Evolutionary conservation across 2,797 vertebrate species (phyloP), one percentile per base, ranked within the genome.

Genomic region (Argya squamiceps): DNA sequence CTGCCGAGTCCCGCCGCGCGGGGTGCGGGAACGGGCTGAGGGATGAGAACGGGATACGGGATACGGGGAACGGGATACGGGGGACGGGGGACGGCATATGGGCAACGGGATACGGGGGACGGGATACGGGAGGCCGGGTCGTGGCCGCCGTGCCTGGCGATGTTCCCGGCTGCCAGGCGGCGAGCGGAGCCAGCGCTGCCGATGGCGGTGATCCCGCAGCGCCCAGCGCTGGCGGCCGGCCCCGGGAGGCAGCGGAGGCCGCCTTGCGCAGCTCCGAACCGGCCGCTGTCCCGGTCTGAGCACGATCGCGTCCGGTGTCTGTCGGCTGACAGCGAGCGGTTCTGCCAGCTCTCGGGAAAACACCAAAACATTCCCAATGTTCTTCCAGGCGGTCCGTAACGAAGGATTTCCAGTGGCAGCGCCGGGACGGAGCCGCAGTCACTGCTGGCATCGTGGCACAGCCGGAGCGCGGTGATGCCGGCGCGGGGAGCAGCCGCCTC

Each of bases 331-430:
- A 9, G 34, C 11, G 17, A 41, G 47, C 59, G 6, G 37, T 11
- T 16, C 27, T 64, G 70, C 26, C 16, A 16, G 58, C 22, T 49
- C 37, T 43, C 26, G 20, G 46, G 32, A 16, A 32, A 49, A 4
- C 1, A 15, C 26, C 9, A 3, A 8, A 12, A 6, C 29, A 3
- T 20, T 19, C 8, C 18, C 50, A 2, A 0, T 11, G 4, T 3
- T 59, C 7, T 13, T 50, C 17, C 24, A 5, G 8, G 64, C 37
- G 7, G 53, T 17, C 20, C 16, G 67, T 10, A 17, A 12, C 2
- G 6, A n/a, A 30, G 6, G 58, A n/a, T 2, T 59, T 39, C 41
- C 47, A 3, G 12, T 3, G 14, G 41, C 83, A 10, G 8, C 3
- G 23, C 15, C 13, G 4, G n/a, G 69, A 23, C 6, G 23, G 68